These are phyloP conservation scores for Otus sunia DNA, from an alignment of 2,113 vertebrate genomes.

Conservation along the genomic window DNA sequence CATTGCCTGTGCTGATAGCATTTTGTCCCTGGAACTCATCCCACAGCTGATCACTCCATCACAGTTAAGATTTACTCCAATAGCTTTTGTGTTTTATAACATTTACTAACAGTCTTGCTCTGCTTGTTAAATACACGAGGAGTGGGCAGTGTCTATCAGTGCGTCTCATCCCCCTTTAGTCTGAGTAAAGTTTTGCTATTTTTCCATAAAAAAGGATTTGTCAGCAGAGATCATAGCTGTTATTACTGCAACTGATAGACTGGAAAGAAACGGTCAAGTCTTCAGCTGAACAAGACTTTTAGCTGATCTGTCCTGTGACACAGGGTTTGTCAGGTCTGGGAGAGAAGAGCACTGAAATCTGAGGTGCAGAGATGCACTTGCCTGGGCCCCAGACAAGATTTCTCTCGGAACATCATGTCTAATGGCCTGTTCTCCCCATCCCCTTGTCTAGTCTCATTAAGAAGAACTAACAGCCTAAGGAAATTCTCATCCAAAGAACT, in stretches of 20 bases:
- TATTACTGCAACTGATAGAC: background rate
- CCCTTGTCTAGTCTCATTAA: background rate
- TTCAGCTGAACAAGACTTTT: background rate
- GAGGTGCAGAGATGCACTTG: background rate
- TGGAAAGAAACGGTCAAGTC: background rate
- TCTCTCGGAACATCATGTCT: background rate
- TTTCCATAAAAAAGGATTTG: background rate
- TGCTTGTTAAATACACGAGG: background rate
- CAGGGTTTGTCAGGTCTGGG: background rate
- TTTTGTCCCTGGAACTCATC: background rate
- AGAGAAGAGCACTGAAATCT: background rate
- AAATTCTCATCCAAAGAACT: background rate
- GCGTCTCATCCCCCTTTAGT: rapidly evolving
- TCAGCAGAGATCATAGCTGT: background rate
- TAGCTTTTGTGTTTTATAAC: background rate
- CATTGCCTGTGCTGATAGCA: background rate
- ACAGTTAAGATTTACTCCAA: background rate
- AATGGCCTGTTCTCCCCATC: background rate
- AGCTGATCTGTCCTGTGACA: background rate
- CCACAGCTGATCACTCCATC: background rate
- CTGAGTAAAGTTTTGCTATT: background rate
- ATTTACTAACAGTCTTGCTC: background rate
- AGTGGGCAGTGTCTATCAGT: background rate
- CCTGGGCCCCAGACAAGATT: background rate
- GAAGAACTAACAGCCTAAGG: background rate